Evolutionary conservation across 2,113 vertebrate species (phyloP).

Genomic region (Oncorhynchus gorbuscha): DNA sequence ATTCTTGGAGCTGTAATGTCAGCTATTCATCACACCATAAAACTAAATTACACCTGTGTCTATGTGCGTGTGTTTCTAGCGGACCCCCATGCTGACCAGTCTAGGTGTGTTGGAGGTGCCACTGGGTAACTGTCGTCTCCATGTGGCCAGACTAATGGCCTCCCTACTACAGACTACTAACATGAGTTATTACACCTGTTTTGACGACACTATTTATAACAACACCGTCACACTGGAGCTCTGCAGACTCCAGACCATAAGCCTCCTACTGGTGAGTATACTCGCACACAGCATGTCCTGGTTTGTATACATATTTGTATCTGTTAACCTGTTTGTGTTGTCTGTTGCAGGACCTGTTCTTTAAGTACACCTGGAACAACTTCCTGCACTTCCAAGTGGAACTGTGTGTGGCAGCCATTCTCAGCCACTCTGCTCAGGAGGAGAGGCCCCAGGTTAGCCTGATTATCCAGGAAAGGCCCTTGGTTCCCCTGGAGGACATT

Average conservation of each 20-base stretch:
- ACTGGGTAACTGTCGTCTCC: slow-evolving; percentile 88
- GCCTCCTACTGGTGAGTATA: slow-evolving; percentile 87
- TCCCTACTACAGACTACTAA: slow-evolving; percentile 87
- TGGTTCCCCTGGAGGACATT: too few relatives aligned
- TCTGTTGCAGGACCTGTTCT: slow-evolving; percentile 86
- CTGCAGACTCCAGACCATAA: slow-evolving; percentile 87
- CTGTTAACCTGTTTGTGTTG: neutral
- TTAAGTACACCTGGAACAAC: slow-evolving; percentile 98
- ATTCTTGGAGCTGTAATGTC: neutral
- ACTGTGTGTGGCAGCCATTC: slow-evolving; percentile 88
- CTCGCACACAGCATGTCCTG: slow-evolving; percentile 28
- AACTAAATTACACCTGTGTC: neutral
- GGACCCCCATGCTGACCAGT: slow-evolving; percentile 86
- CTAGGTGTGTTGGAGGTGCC: slow-evolving; percentile 92
- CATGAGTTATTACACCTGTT: slow-evolving; percentile 52
- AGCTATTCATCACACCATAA: too few relatives aligned
- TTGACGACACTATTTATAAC: too few relatives aligned
- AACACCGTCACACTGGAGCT: slow-evolving; percentile 84
- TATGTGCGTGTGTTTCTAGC: slow-evolving; percentile 63
- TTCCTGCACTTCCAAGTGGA: slow-evolving; percentile 98
- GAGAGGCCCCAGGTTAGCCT: slow-evolving; percentile 63
- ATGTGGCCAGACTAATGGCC: slow-evolving; percentile 87
- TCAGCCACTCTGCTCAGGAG: slow-evolving; percentile 81
- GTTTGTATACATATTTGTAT: neutral
- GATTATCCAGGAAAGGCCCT: slow-evolving; percentile 56